Evolutionary conservation across 1,140 invertebrate species (phyloP).

Genomic region (Druon quercuslanigerum): DNA sequence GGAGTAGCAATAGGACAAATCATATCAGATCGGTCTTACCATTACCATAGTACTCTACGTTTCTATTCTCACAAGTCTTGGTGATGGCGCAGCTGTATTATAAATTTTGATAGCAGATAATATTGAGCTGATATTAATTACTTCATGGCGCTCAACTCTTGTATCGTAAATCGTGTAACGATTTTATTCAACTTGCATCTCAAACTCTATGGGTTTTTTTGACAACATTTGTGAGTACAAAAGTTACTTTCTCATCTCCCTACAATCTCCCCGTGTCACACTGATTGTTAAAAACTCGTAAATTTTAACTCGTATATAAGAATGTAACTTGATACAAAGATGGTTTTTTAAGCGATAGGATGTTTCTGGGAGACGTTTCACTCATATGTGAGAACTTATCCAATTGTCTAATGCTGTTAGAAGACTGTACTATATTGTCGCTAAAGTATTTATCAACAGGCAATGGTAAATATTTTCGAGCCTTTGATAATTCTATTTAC

Average conservation of each 20-base stretch:
- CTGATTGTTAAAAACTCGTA: slow-evolving; percentile 49
- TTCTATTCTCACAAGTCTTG: slow-evolving; percentile 58
- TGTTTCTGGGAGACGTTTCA: slow-evolving; percentile 9
- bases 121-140: slow-evolving; percentile 41
- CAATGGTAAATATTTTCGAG: slow-evolving; percentile 9
- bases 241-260: slow-evolving; percentile 36
- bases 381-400: slow-evolving; percentile 13
- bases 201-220: slow-evolving; percentile 43
- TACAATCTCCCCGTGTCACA: slow-evolving; percentile 41
- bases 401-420: slow-evolving; percentile 35
- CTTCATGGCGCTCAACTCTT: slow-evolving; percentile 58
- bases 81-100: slow-evolving; percentile 49
- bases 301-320: slow-evolving; percentile 58
- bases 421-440: background rate
- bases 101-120: slow-evolving; percentile 31
- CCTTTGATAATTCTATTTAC: background rate
- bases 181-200: slow-evolving; percentile 40
- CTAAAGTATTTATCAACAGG: slow-evolving; percentile 18
- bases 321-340: slow-evolving; percentile 26
- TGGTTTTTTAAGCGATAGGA: slow-evolving; percentile 39
- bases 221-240: slow-evolving; percentile 49
- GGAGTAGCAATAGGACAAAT: slow-evolving; percentile 55
- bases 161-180: slow-evolving; percentile 53
- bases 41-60: slow-evolving; percentile 58
- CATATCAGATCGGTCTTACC: slow-evolving; percentile 70